A percentile compares a stretch with the other conserved stretches of the same genome.
These are phyloP conservation scores for Melanargia galathea DNA, from an alignment of 2,888 invertebrate genomes.

Conservation along the genomic window DNA sequence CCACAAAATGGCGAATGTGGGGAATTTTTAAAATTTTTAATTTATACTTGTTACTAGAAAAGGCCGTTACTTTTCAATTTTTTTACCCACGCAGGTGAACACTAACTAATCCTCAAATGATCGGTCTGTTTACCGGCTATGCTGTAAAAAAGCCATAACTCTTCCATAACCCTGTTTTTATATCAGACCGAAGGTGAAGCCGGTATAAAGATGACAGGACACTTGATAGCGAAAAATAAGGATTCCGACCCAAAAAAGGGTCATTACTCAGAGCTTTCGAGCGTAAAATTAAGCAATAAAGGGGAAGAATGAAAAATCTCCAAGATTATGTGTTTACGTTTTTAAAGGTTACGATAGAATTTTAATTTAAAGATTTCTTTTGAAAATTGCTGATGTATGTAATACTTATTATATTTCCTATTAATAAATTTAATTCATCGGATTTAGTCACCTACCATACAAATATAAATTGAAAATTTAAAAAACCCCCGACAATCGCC, in stretches of 20 bases:
- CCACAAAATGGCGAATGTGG: too few relatives aligned
- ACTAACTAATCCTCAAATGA: neutral
- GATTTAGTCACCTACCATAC: neutral
- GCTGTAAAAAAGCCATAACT: conserved; percentile 6
- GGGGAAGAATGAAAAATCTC: conserved; percentile 45
- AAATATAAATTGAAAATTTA: too few relatives aligned
- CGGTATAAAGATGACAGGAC: conserved; percentile 31
- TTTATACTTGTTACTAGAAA: too few relatives aligned
- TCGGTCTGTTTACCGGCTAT: neutral
- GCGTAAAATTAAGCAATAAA: conserved; percentile 55
- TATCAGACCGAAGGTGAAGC: conserved; percentile 18
- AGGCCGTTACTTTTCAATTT: neutral
- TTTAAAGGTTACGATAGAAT: conserved; percentile 35
- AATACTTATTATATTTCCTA: too few relatives aligned
- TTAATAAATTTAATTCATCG: too few relatives aligned
- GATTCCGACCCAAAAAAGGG: conserved; percentile 38
- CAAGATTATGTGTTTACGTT: conserved; percentile 49
- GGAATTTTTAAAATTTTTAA: too few relatives aligned
- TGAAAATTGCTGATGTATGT: neutral
- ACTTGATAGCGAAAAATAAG: conserved; percentile 40
- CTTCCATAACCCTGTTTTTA: conserved; percentile 12
- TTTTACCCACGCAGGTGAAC: neutral
- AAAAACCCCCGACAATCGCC: too few relatives aligned
- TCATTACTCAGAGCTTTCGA: conserved; percentile 47
- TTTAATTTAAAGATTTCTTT: conserved; percentile 27